Evolutionary conservation across 2,797 vertebrate species (phyloP).

Genomic region (Siniperca scherzeri): DNA sequence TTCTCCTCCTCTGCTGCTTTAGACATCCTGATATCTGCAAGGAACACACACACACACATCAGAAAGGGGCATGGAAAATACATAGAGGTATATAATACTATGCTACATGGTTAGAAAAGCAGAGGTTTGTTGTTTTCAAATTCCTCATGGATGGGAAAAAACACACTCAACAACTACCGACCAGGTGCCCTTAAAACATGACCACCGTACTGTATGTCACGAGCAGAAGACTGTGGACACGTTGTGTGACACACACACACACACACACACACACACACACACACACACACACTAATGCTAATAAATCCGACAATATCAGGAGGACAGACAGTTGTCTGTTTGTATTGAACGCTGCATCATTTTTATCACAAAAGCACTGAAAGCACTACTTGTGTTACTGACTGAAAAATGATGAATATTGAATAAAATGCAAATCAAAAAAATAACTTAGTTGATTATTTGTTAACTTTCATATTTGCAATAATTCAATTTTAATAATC

Average conservation of each 20-base stretch:
- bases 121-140: constrained; percentile 7
- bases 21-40: constrained; percentile 94
- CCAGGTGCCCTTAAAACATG: neutral
- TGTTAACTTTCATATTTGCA: neutral
- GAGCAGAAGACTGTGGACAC: neutral
- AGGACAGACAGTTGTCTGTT: neutral
- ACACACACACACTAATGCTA: neutral
- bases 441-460: neutral
- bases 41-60: constrained; percentile 52
- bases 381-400: too few species aligned
- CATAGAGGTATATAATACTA: neutral
- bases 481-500: neutral
- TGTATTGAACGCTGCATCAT: neutral
- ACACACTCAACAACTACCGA: neutral
- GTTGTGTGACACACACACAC: neutral
- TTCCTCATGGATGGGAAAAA: neutral
- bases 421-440: neutral
- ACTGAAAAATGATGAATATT: neutral
- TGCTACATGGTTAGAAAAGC: neutral
- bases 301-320: neutral
- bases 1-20: constrained; percentile 91
- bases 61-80: constrained; percentile 14
- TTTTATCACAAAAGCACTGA: neutral
- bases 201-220: neutral
- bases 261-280: neutral